Conservation (phyloP, 2,113 vertebrate genomes). For the Aplodontia rufa region DNA sequence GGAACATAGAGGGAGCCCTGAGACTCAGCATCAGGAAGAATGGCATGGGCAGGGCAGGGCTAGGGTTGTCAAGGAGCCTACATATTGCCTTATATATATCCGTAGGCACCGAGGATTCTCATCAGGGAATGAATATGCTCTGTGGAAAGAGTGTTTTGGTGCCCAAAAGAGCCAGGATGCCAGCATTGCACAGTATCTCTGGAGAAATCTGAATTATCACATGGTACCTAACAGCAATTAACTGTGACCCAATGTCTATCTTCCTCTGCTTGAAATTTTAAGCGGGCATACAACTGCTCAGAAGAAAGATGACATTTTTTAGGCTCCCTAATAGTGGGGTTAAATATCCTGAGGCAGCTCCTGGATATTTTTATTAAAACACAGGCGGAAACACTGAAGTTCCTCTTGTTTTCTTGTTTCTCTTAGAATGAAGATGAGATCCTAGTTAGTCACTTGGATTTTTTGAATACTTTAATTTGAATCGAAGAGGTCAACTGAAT, state of each 20-base stretch:
- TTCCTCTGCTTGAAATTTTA: background rate
- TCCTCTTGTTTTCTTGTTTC: background rate
- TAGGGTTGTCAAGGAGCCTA: background rate
- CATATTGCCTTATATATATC: background rate
- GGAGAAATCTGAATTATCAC: background rate
- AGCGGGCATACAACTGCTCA: background rate
- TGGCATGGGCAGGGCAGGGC: background rate
- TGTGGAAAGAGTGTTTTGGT: background rate
- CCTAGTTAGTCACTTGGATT: background rate
- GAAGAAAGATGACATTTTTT: background rate
- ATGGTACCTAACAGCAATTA: too few species aligned
- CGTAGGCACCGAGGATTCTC: background rate
- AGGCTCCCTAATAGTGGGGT: background rate
- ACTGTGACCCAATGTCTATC: background rate
- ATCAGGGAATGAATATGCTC: background rate
- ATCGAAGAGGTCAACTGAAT: background rate
- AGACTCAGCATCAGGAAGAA: background rate
- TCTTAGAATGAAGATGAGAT: background rate
- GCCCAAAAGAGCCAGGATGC: background rate
- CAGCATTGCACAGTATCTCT: background rate
- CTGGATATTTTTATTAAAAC: background rate
- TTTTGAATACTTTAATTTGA: background rate
- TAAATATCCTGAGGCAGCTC: background rate
- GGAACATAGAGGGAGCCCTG: rapidly evolving
- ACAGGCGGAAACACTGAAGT: rapidly evolving